Evolutionary conservation across 2,888 invertebrate genomes (phyloP).

Genomic region (Sialis lutaria): DNA sequence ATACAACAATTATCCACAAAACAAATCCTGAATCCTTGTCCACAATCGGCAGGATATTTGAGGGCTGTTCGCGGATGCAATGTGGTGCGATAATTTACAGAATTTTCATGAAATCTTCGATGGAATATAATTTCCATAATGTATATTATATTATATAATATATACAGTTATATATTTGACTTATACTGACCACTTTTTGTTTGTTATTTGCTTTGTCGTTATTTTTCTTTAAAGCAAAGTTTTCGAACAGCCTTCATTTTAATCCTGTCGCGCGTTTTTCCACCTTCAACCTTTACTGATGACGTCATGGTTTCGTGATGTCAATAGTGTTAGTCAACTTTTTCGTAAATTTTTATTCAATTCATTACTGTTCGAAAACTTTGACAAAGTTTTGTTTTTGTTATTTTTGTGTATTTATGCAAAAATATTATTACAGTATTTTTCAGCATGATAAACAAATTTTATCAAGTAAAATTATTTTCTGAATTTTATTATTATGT

Average conservation of each 20-base stretch:
- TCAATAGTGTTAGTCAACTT: constrained; percentile 13
- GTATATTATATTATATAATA: too few relatives aligned
- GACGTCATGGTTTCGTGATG: constrained; percentile 1
- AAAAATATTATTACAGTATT: not conserved
- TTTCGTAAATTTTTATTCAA: constrained; percentile 25
- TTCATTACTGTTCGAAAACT: not conserved
- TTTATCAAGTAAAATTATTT: too few relatives aligned
- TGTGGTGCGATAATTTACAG: too few relatives aligned
- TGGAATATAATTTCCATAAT: too few relatives aligned
- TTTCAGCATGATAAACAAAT: too few relatives aligned
- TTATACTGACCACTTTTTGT: not conserved
- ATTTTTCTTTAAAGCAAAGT: constrained; percentile 22
- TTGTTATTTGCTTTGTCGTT: not conserved
- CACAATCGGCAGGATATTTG: constrained; percentile 6
- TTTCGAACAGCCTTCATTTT: constrained; percentile 48
- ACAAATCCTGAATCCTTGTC: too few relatives aligned
- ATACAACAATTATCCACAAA: too few relatives aligned
- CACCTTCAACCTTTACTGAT: constrained; percentile 1
- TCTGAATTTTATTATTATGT: too few relatives aligned
- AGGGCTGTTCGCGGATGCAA: constrained; percentile 5
- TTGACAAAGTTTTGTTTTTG: not conserved
- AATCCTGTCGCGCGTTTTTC: constrained; percentile 16
- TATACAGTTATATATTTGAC: too few relatives aligned
- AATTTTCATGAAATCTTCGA: too few relatives aligned
- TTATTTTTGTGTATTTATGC: constrained; percentile 4